phyloP scores from a whole-genome alignment of 2,888 invertebrate genomes.

The Dendrolimus houi region DNA sequence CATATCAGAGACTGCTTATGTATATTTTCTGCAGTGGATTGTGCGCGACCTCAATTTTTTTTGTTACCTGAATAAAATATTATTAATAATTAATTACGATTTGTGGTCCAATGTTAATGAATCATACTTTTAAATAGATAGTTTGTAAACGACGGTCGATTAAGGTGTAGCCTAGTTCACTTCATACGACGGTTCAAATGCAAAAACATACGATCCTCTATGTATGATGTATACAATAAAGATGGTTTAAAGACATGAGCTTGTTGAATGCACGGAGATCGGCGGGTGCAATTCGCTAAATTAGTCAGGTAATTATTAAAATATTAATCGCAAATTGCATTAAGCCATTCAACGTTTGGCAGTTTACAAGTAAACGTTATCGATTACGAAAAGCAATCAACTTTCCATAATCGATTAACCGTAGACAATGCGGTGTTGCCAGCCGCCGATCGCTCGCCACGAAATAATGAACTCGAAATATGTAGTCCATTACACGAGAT shows the following conservation, averaged over 20 bases:
- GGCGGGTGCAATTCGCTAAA: background rate
- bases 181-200: conserved; percentile 31
- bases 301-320: too few species aligned
- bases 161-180: conserved; percentile 52
- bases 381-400: conserved; percentile 6
- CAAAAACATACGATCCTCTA: conserved; percentile 26
- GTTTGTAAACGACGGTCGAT: conserved; percentile 49
- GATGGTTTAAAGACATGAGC: conserved; percentile 1
- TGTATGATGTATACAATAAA: conserved; percentile 21
- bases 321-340: too few species aligned
- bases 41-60: conserved; percentile 57
- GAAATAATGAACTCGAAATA: conserved; percentile 20
- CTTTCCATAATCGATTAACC: too few species aligned
- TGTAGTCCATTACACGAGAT: conserved; percentile 13
- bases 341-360: too few species aligned
- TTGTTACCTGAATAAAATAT: conserved; percentile 76
- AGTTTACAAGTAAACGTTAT: too few species aligned
- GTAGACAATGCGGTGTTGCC: background rate
- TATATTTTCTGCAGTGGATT: conserved; percentile 15
- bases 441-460: conserved; percentile 11
- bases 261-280: conserved; percentile 1
- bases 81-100: conserved; percentile 71
- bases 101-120: conserved; percentile 76
- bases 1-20: conserved; percentile 44
- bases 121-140: conserved; percentile 72